Evolutionary conservation across 2,797 vertebrate species (phyloP).

Genomic region (Anguilla obscura): DNA sequence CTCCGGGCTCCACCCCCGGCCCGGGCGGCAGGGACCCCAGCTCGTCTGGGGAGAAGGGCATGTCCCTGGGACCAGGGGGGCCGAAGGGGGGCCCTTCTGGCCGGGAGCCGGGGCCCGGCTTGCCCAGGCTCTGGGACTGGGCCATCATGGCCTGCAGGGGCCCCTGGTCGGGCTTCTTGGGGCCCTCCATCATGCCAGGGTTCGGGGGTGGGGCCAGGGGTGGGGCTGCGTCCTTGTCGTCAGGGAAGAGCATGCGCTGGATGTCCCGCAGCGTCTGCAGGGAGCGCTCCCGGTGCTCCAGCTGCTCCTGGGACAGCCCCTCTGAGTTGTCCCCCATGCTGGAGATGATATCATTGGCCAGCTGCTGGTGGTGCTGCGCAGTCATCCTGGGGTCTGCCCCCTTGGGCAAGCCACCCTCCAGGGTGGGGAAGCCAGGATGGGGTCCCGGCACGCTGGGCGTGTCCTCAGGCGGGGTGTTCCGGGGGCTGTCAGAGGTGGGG

Average conservation of each 20-base stretch:
- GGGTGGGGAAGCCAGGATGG: constrained; percentile 76
- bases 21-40: constrained; percentile 88
- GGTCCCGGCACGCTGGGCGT: constrained; percentile 75
- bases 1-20: constrained; percentile 85
- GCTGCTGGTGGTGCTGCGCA: constrained; percentile 69
- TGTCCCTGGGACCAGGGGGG: constrained; percentile 89
- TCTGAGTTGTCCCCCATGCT: constrained; percentile 93
- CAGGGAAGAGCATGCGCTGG: constrained; percentile 98
- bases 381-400: constrained; percentile 53
- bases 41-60: constrained; percentile 93
- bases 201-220: constrained; percentile 43
- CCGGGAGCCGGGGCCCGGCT: constrained; percentile 85
- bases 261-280: constrained; percentile 89
- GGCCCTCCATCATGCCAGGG: constrained; percentile 72
- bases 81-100: constrained; percentile 91
- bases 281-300: constrained; percentile 80
- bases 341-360: constrained; percentile 84
- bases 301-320: constrained; percentile 91
- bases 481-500: constrained; percentile 81
- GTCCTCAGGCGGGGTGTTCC: constrained; percentile 76
- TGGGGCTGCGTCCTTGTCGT: constrained; percentile 80
- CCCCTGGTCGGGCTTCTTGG: constrained; percentile 85
- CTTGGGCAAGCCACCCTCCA: constrained; percentile 50
- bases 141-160: constrained; percentile 98
- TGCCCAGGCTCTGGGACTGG: constrained; percentile 95